A percentile compares a stretch with the other conserved stretches of the same genome.
Evolutionary conservation across 1,140 invertebrate genomes (phyloP).

Genomic region (Acromyrmex echinatior): DNA sequence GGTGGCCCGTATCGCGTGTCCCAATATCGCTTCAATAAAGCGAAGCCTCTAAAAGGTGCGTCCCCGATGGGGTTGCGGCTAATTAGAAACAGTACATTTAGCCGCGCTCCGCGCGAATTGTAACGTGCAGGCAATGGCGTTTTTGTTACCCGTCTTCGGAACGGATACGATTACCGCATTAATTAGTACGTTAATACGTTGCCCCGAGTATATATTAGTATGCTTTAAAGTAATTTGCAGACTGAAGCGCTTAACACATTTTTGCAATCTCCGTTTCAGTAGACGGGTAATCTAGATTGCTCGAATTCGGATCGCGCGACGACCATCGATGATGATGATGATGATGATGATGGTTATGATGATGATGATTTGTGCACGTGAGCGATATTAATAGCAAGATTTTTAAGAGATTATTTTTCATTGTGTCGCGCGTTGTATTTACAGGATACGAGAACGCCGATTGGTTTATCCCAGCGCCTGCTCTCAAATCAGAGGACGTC

Average conservation of each 20-base stretch:
- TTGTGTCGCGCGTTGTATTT: slow-evolving; percentile 20
- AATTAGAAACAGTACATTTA: slow-evolving; percentile 63
- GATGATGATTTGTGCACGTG: background rate
- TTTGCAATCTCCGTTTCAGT: slow-evolving; percentile 37
- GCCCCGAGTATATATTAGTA: background rate
- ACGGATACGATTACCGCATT: slow-evolving; percentile 53
- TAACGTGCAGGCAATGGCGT: slow-evolving; percentile 18
- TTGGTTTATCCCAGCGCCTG: slow-evolving; percentile 96
- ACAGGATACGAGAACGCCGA: slow-evolving; percentile 97
- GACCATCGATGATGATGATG: slow-evolving; percentile 12
- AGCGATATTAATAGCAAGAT: slow-evolving; percentile 17
- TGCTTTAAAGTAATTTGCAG: slow-evolving; percentile 13
- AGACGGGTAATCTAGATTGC: slow-evolving; percentile 25
- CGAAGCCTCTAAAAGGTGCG: slow-evolving; percentile 48
- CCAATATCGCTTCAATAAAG: slow-evolving; percentile 22
- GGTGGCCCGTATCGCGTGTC: slow-evolving; percentile 36
- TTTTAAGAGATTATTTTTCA: slow-evolving; percentile 2
- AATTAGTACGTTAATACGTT: slow-evolving; percentile 49
- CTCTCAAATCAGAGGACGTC: slow-evolving; percentile 90
- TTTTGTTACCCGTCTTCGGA: slow-evolving; percentile 43
- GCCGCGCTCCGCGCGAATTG: slow-evolving; percentile 6
- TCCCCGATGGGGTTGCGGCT: background rate
- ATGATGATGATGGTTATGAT: background rate
- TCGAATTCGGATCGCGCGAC: background rate
- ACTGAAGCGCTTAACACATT: slow-evolving; percentile 52